A percentile compares a stretch with the other conserved stretches of the same genome.
Conservation (phyloP, 2,113 vertebrate species). For the Baryphthengus martii region DNA sequence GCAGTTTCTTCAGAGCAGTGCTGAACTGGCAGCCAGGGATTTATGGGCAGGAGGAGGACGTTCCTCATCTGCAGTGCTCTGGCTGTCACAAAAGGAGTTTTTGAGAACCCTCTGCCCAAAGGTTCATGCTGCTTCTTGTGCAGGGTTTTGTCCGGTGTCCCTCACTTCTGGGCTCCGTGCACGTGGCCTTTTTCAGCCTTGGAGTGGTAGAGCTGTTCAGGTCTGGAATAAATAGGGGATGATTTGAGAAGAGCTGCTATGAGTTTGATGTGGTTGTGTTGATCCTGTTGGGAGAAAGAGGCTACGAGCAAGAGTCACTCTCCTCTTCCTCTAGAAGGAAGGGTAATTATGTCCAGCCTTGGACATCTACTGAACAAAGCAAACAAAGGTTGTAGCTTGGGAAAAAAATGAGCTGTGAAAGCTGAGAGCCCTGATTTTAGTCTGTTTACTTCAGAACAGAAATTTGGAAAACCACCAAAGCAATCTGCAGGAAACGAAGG, state of each 20-base stretch:
- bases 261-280: not conserved
- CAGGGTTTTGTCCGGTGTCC: not conserved
- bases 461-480: not conserved
- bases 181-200: not conserved
- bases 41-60: not conserved
- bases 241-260: not conserved
- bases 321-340: not conserved
- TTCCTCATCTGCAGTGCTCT: not conserved
- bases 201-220: not conserved
- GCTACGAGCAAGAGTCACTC: not conserved
- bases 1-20: not conserved
- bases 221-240: not conserved
- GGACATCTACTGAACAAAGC: not conserved
- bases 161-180: not conserved
- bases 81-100: not conserved
- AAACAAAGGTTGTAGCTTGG: not conserved
- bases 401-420: not conserved
- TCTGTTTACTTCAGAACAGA: not conserved
- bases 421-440: not conserved
- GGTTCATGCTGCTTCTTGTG: not conserved
- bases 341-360: not conserved
- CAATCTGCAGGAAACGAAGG: not conserved
- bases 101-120: not conserved
- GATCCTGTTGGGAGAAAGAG: not conserved
- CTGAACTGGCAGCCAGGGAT: not conserved